Evolutionary conservation across 2,113 vertebrate species (phyloP).

Genomic region (Myrmecobius fasciatus): DNA sequence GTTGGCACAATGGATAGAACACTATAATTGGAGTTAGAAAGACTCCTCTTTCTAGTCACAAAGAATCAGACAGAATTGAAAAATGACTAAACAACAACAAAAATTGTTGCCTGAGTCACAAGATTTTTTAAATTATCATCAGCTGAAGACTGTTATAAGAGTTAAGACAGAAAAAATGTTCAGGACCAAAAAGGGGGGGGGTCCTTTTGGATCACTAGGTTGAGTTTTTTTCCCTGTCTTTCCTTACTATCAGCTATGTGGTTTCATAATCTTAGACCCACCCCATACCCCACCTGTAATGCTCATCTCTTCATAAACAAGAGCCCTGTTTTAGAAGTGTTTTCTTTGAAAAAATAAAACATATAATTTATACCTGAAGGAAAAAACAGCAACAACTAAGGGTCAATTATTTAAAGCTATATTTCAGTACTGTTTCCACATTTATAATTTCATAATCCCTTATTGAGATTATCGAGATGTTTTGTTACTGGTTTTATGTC

Average conservation of each 20-base stretch:
- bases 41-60: too few relatives aligned
- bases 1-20: too few relatives aligned
- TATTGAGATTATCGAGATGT: not conserved
- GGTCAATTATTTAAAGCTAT: not conserved
- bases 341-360: conserved; percentile 11
- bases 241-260: not conserved
- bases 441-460: not conserved
- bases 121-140: not conserved
- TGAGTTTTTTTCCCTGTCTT: not conserved
- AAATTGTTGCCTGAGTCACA: fast-evolving
- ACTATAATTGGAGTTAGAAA: too few relatives aligned
- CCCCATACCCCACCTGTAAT: not conserved
- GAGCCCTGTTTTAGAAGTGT: not conserved
- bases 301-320: conserved; percentile 17
- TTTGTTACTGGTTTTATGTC: not conserved
- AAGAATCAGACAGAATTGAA: too few relatives aligned
- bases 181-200: not conserved
- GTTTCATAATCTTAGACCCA: not conserved
- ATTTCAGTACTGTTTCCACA: not conserved
- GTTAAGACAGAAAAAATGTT: not conserved
- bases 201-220: not conserved
- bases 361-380: too few relatives aligned
- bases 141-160: not conserved
- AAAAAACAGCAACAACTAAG: not conserved
- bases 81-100: too few relatives aligned